These are phyloP conservation scores for Invenusta paracnida DNA, from an alignment of 2,888 invertebrate species.

Conservation along the genomic window DNA sequence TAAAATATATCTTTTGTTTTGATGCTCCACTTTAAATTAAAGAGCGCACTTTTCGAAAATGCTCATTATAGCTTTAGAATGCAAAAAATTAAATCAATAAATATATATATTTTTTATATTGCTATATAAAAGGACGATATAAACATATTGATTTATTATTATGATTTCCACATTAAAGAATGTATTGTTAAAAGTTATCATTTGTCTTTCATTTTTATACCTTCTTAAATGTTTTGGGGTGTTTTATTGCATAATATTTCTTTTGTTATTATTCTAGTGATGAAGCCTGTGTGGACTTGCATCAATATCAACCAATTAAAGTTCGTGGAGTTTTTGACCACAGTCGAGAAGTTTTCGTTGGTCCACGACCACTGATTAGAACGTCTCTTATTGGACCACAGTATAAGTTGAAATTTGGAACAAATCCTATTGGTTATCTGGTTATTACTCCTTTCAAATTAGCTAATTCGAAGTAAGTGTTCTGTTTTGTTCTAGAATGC, in stretches of 20 bases:
- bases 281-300: not conserved
- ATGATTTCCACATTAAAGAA: not conserved
- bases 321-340: not conserved
- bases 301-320: not conserved
- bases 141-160: not conserved
- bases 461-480: not conserved
- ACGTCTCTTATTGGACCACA: not conserved
- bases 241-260: too few relatives aligned
- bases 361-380: slow-evolving; percentile 4
- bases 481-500: too few relatives aligned
- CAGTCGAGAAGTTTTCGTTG: not conserved
- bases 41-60: too few relatives aligned
- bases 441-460: not conserved
- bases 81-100: too few relatives aligned
- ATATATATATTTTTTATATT: too few relatives aligned
- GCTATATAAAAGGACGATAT: too few relatives aligned
- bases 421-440: not conserved
- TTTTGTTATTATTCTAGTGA: not conserved
- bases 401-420: not conserved
- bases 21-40: too few relatives aligned
- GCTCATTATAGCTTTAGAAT: too few relatives aligned
- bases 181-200: not conserved
- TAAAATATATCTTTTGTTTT: too few relatives aligned
- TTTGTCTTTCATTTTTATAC: too few relatives aligned
- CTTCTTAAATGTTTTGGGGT: too few relatives aligned